Evolutionary conservation across 2,888 invertebrate genomes (phyloP), one percentile per base, ranked within the genome.

Genomic region (Cephus pygmeus): DNA sequence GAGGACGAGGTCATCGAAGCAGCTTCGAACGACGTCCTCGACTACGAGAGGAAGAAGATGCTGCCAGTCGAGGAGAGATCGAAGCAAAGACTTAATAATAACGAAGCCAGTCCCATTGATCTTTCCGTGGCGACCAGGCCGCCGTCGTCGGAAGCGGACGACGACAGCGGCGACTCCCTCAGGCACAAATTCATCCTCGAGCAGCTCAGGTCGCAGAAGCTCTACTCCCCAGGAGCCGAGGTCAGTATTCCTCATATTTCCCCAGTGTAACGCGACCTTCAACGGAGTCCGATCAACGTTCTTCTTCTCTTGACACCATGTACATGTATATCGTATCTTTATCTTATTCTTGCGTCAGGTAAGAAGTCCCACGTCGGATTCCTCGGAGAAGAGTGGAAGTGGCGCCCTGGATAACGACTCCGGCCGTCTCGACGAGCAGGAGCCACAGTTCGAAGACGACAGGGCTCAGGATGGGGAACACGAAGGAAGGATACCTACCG

Each of bases 131-230:
- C 91, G 30, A 91, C 91, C 33, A 87, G 91, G 80, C 91, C 91
- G 31, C 90, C 91, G 11, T 91, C 91, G 11, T 91, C 90, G 75
- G 87, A 84, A 34, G 86, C 87, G 77, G 84, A 84, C 34, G 91
- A 91, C 68, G 91, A 91, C 81, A 91, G 91, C 80, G 87, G 85
- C 12, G 91, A 91, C 80, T 91, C 91, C 36, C 88, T 90, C 81
- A 88, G 90, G 81, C 90, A 91, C 79, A 91, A 91, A 83, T 89
- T 90, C 82, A 90, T 91, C 73, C 83, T 91, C 76, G 91, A 91
- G 75, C 91, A 90, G 79, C 88, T 91, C 15, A 87, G 88, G 80
- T 88, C 90, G 30, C 88, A 90, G 81, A 91, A 91, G 79, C 84
- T 89, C 69, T 91, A 91, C 81, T 90, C 90, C 30, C 91, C 90